These are phyloP conservation scores for Gavialis gangeticus DNA, from an alignment of 2,113 vertebrate species.

Conservation along the genomic window DNA sequence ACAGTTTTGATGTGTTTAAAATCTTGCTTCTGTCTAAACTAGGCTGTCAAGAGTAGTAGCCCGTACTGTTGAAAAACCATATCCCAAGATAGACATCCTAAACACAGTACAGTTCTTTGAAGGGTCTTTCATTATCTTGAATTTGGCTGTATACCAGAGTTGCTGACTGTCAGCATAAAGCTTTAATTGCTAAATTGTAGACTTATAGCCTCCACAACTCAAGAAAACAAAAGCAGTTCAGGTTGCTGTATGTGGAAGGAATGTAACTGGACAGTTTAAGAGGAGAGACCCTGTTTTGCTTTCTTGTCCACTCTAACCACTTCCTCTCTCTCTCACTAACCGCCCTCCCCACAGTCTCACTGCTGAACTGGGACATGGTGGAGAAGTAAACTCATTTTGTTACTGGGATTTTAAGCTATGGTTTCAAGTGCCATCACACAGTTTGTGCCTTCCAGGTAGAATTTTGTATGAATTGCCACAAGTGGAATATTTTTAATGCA, in stretches of 20 bases:
- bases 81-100: neutral
- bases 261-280: neutral
- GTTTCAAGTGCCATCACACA: neutral
- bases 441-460: neutral
- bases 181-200: no score
- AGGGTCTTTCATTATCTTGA: neutral
- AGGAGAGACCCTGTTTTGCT: neutral
- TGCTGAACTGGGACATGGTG: no score
- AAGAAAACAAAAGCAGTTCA: no score
- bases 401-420: neutral
- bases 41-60: neutral
- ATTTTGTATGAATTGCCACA: neutral
- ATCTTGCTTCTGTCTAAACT: rapidly evolving
- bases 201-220: no score
- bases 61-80: neutral
- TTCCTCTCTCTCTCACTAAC: neutral
- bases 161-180: neutral
- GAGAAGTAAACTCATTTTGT: neutral
- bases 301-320: neutral
- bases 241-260: no score
- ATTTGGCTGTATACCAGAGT: neutral
- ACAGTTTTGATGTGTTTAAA: neutral
- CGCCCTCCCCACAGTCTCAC: no score
- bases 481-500: constrained; percentile 7
- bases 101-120: neutral